Conservation (phyloP, 2,113 vertebrate genomes). For the Myiagra hebetior region DNA sequence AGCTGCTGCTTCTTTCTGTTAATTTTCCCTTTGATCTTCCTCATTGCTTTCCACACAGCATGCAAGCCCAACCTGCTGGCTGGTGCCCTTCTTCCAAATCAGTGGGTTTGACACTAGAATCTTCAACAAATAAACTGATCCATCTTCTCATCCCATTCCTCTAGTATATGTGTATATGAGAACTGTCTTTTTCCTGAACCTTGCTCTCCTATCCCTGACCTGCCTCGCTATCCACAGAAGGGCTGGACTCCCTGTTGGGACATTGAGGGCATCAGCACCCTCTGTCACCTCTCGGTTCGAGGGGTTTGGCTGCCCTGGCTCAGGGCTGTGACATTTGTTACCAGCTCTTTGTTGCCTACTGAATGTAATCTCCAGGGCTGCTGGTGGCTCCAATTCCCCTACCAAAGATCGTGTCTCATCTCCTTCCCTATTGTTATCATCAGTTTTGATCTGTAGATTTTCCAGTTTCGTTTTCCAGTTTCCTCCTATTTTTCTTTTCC, state of each 20-base stretch:
- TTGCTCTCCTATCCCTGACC: not conserved
- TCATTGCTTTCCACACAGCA: not conserved
- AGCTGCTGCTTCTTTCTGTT: not conserved
- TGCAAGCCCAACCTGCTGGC: not conserved
- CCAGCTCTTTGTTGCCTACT: not conserved
- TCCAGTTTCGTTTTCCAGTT: not conserved
- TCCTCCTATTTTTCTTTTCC: not conserved
- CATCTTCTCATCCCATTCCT: not conserved
- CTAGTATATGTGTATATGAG: not conserved
- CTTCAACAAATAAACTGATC: not conserved
- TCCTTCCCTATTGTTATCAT: not conserved
- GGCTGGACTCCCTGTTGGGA: not conserved
- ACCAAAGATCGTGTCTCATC: not conserved
- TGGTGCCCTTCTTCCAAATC: not conserved
- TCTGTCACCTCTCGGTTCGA: rapidly evolving
- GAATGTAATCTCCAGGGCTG: not conserved
- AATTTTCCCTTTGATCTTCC: not conserved
- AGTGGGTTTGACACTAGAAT: not conserved
- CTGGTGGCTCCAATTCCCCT: not conserved
- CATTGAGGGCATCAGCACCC: not conserved
- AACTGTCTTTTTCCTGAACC: not conserved
- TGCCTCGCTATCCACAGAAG: not conserved
- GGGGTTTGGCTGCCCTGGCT: not conserved
- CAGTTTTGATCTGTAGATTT: not conserved
- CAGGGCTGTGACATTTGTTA: not conserved